Conservation (phyloP, 2,888 invertebrate genomes). For the Boloria selene region DNA sequence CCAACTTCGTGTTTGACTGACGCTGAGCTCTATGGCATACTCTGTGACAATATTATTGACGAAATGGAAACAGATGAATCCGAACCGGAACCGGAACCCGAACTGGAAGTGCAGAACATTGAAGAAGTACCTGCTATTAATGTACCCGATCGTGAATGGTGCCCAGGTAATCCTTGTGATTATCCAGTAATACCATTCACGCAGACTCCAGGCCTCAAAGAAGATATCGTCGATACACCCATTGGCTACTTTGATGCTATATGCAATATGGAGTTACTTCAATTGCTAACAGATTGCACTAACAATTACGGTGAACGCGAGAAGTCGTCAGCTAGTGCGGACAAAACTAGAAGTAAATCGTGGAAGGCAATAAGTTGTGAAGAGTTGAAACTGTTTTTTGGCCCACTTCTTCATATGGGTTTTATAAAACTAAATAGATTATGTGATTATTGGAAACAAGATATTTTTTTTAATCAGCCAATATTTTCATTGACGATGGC, state of each 20-base stretch:
- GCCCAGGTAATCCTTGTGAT: slow-evolving; percentile 30
- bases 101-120: slow-evolving; percentile 21
- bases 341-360: background rate
- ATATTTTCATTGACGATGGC: slow-evolving; percentile 31
- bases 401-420: slow-evolving; percentile 32
- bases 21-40: slow-evolving; percentile 25
- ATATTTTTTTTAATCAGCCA: slow-evolving; percentile 32
- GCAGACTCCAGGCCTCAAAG: slow-evolving; percentile 36
- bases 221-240: slow-evolving; percentile 35
- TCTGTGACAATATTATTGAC: slow-evolving; percentile 30
- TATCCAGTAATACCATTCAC: slow-evolving; percentile 24
- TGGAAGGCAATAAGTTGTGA: slow-evolving; percentile 32
- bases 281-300: slow-evolving; percentile 28
- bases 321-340: background rate
- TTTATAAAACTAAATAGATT: slow-evolving; percentile 34
- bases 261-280: slow-evolving; percentile 32
- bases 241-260: slow-evolving; percentile 37
- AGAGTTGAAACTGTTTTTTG: slow-evolving; percentile 35
- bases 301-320: slow-evolving; percentile 11
- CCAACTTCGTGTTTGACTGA: slow-evolving; percentile 10
- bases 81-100: slow-evolving; percentile 23
- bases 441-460: slow-evolving; percentile 34
- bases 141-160: slow-evolving; percentile 27
- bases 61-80: slow-evolving; percentile 27
- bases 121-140: slow-evolving; percentile 15